Conservation (phyloP, 2,797 vertebrate genomes). For the Poecilia velifera region DNA sequence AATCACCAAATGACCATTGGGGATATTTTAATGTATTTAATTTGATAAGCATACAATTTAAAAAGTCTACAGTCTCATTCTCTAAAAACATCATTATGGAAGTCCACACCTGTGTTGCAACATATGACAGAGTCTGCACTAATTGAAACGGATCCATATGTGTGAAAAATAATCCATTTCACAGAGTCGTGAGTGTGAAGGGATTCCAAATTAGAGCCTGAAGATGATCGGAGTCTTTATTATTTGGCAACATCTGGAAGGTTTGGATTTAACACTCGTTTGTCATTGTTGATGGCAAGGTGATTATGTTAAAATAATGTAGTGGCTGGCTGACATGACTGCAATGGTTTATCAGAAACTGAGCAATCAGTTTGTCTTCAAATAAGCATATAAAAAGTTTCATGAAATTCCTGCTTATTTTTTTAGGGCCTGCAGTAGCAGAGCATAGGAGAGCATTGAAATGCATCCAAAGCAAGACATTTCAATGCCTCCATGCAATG, state of each 20-base stretch:
- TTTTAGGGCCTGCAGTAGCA: too few relatives aligned
- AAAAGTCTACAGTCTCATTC: background rate
- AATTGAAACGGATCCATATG: background rate
- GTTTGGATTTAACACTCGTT: background rate
- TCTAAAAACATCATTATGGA: background rate
- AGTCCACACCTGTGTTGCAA: background rate
- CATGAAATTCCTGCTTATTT: background rate
- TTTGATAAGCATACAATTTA: background rate
- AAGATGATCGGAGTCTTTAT: background rate
- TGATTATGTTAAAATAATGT: background rate
- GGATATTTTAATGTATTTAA: background rate
- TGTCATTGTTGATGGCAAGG: background rate
- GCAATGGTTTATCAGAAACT: background rate
- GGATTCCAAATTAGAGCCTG: background rate
- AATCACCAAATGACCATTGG: background rate
- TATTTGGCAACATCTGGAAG: background rate
- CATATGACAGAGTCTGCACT: background rate
- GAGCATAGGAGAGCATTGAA: too few relatives aligned
- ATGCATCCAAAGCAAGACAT: too few relatives aligned
- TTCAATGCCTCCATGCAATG: too few relatives aligned
- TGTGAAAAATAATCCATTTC: background rate
- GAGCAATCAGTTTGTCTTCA: background rate
- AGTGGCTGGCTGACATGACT: background rate
- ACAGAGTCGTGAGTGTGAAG: slow-evolving; percentile 6
- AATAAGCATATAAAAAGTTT: background rate